A percentile compares a stretch with the other conserved stretches of the same genome.
Evolutionary conservation across 2,888 invertebrate species (phyloP).

Genomic region (Ennomos fuscantarius): DNA sequence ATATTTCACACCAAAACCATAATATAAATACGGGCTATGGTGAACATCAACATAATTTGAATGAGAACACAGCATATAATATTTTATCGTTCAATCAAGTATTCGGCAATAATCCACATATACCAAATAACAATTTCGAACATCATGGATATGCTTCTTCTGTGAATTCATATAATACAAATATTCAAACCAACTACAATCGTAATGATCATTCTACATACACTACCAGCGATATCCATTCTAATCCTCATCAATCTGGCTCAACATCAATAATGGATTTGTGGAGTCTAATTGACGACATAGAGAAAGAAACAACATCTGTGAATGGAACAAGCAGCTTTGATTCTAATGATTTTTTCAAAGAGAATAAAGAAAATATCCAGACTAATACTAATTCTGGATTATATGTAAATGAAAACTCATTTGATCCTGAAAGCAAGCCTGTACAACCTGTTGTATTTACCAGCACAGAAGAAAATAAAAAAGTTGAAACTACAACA

Average conservation of each 20-base stretch:
- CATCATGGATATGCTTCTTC: conserved; percentile 4
- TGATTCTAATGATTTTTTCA: conserved; percentile 1
- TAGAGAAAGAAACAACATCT: conserved; percentile 41
- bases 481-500: conserved; percentile 14
- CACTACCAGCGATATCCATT: conserved; percentile 14
- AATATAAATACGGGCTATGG: conserved; percentile 4
- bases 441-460: neutral
- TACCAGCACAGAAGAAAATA: conserved; percentile 16
- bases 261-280: conserved; percentile 40
- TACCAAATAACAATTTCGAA: neutral
- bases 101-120: too few relatives aligned
- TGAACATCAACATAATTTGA: conserved; percentile 2
- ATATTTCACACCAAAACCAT: conserved; percentile 1
- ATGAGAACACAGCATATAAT: neutral
- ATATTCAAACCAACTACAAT: conserved; percentile 13
- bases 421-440: conserved; percentile 11
- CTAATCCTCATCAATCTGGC: conserved; percentile 9
- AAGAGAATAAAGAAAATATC: conserved; percentile 1
- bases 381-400: conserved; percentile 2
- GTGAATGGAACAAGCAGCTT: conserved; percentile 12
- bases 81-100: neutral
- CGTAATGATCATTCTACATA: conserved; percentile 23
- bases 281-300: conserved; percentile 48
- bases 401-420: conserved; percentile 2
- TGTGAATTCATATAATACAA: conserved; percentile 2